A percentile compares a stretch with the other conserved stretches of the same genome.
Evolutionary conservation across 2,797 vertebrate genomes (phyloP).

Genomic region (Mycteria americana): DNA sequence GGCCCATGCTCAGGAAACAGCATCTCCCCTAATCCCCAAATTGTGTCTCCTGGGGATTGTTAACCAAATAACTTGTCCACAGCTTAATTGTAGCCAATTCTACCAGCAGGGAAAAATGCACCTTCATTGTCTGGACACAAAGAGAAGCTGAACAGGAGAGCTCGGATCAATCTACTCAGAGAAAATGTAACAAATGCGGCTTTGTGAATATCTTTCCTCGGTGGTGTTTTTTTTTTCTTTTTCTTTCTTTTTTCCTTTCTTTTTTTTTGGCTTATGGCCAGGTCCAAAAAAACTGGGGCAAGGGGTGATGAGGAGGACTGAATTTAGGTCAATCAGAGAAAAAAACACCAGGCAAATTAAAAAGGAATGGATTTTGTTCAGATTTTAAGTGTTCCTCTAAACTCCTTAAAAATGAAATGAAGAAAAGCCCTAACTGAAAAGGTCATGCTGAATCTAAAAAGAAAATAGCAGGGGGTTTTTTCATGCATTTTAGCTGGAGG

Average conservation of each 20-base stretch:
- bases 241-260: no score
- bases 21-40: slow-evolving; percentile 9
- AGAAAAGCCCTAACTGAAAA: not conserved
- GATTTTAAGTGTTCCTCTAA: slow-evolving; percentile 15
- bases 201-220: not conserved
- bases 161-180: not conserved
- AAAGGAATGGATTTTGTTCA: not conserved
- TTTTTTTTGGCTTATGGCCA: not conserved
- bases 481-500: accelerated
- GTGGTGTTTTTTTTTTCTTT: accelerated
- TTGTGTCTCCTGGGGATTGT: slow-evolving; percentile 18
- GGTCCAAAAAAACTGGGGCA: not conserved
- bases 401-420: not conserved
- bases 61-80: slow-evolving; percentile 29
- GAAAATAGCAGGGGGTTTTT: not conserved
- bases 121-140: slow-evolving; percentile 21
- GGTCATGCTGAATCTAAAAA: not conserved
- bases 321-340: slow-evolving; percentile 23
- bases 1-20: not conserved
- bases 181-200: not conserved
- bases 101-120: slow-evolving; percentile 2
- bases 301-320: not conserved
- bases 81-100: slow-evolving; percentile 35
- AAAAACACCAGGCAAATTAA: not conserved
- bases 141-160: not conserved